phyloP scores from a whole-genome alignment of 2,797 vertebrate species.

The Semaprochilodus insignis region DNA sequence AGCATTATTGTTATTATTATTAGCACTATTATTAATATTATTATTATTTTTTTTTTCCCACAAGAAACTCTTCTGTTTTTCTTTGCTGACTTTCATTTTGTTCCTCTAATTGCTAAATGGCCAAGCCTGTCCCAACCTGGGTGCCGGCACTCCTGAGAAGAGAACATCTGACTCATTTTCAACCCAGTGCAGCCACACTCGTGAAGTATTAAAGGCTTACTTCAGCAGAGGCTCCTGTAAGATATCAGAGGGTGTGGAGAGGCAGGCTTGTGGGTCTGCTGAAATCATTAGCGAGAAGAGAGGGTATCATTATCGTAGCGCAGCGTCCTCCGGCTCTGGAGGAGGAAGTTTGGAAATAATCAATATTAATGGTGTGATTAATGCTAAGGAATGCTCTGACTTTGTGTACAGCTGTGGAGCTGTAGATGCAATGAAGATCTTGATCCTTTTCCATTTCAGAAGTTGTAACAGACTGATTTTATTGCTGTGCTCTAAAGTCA shows the following conservation, averaged over 20 bases:
- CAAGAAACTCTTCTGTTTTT: neutral
- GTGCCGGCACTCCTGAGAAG: constrained; percentile 52
- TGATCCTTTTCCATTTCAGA: constrained; percentile 9
- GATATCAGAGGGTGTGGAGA: constrained; percentile 69
- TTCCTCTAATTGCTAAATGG: neutral
- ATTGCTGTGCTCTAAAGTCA: constrained; percentile 24
- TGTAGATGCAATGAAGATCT: constrained; percentile 53
- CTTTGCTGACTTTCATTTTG: neutral
- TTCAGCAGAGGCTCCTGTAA: constrained; percentile 72
- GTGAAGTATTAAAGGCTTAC: constrained; percentile 74
- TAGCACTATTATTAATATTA: constrained; percentile 49
- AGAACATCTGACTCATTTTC: constrained; percentile 71
- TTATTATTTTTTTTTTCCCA: neutral
- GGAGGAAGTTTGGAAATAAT: constrained; percentile 73
- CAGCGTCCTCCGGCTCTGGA: constrained; percentile 59
- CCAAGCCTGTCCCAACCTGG: neutral
- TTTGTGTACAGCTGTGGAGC: constrained; percentile 52
- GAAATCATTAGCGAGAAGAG: constrained; percentile 74
- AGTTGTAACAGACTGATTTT: neutral
- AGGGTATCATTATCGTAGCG: constrained; percentile 69
- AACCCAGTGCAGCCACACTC: constrained; percentile 71
- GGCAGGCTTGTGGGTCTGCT: constrained; percentile 70
- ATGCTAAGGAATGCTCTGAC: constrained; percentile 17
- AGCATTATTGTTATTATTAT: neutral
- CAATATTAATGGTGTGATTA: constrained; percentile 76